Base-by-base conservation (phyloP, 2,888 invertebrate genomes). In the Ochropleura leucogaster region DNA sequence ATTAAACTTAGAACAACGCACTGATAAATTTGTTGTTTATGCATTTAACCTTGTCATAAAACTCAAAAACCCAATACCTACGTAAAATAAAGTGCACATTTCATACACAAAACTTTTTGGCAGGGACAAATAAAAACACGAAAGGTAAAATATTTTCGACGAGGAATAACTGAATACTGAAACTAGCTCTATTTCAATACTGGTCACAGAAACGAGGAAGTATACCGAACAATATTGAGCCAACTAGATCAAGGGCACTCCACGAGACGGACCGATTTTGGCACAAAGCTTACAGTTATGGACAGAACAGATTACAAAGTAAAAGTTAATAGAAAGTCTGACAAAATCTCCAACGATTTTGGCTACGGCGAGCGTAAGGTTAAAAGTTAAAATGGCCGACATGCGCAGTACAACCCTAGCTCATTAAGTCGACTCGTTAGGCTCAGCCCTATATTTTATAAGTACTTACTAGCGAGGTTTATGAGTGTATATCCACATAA, bases 321-420 rank as follows among this genome's bases (percentile, higher is more conserved):
- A 65, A 77, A 82, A 78, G 55, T 70, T 67, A 66, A 63, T 60
- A 53, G 59, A 78, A 82, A 82, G 4, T 70, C 72, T 9, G 83
- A 72, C 72, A 72, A 67, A 53, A 53, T 66, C 51, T 55, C 47
- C 53, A 65, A 57, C 65, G 53, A 55, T 71, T 79, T 77, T n/a
- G 62, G 70, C 60, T 57, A 76, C 30, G 65, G 82, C 42, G 14
- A n/a, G 47, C 42, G 59, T 64, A 68, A 68, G 64, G 82, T 77
- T 77, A 46, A 66, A 77, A 55, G 71, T 71, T 57, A 77, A 79
- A 82, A 70, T 63, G 78, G 78, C 8, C 60, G 79, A 79, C 83
- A 81, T 81, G 80, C 83, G 80, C 83, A 79, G 70, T 79, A 83
- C 74, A 73, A 16, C 83, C 67, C 60, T 82, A 72, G 64, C 79